Conservation (phyloP, 2,888 invertebrate genomes). For the Pantelozetes paolii region DNA sequence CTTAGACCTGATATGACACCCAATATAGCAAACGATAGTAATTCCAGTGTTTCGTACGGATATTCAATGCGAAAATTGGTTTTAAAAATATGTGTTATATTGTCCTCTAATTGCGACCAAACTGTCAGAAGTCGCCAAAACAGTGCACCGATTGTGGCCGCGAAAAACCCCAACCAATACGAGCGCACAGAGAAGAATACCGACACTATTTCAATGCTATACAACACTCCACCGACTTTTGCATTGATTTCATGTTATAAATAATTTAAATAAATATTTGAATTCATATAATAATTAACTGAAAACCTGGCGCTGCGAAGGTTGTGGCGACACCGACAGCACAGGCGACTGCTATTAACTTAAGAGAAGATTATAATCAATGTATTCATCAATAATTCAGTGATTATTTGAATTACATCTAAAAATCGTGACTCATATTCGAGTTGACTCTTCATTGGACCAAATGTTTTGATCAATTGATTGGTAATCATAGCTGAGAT, state of each 20-base stretch:
- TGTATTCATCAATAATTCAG: background rate
- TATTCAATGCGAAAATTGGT: slow-evolving; percentile 89
- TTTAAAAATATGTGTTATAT: slow-evolving; percentile 84
- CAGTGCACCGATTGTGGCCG: slow-evolving; percentile 94
- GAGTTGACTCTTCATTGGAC: slow-evolving; percentile 73
- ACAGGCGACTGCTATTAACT: slow-evolving; percentile 71
- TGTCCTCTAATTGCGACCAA: slow-evolving; percentile 88
- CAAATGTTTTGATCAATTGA: slow-evolving; percentile 83
- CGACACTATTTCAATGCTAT: slow-evolving; percentile 98
- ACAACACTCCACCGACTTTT: slow-evolving; percentile 81
- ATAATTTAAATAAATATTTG: background rate
- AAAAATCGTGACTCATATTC: slow-evolving; percentile 71
- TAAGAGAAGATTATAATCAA: background rate
- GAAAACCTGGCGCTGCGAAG: slow-evolving; percentile 74
- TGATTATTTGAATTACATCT: slow-evolving; percentile 19
- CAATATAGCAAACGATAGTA: slow-evolving; percentile 85
- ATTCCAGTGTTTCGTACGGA: slow-evolving; percentile 93
- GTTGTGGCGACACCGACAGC: slow-evolving; percentile 79
- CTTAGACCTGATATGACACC: slow-evolving; percentile 82
- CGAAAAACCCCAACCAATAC: slow-evolving; percentile 97
- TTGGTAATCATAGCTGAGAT: slow-evolving; percentile 95
- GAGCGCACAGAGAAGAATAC: slow-evolving; percentile 97
- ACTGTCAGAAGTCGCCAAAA: slow-evolving; percentile 88
- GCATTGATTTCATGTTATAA: background rate
- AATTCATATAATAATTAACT: background rate